Evolutionary conservation across 2,797 vertebrate species (phyloP), one percentile per base, ranked within the genome.

Genomic region (Sebastiscus albofasciatus): DNA sequence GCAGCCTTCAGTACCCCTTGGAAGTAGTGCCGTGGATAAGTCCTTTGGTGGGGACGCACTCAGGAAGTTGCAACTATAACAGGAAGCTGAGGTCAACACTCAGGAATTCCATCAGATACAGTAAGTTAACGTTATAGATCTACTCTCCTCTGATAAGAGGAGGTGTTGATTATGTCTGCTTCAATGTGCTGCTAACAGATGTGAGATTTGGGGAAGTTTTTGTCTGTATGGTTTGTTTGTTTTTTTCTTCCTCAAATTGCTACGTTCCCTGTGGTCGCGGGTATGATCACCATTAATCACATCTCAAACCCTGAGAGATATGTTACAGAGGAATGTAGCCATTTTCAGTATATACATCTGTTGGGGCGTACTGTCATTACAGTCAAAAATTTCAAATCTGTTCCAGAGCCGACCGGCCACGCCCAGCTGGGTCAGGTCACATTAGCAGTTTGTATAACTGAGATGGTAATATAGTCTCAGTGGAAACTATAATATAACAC

Each of bases 61-160:
- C 91, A 93, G 95, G 94, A 95, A 93, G 91, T 89, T 87, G 54
- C 66, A 93, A 92, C 88, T 94, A 89, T 84, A 94, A 94, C 93
- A 95, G 95, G 94, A 96, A 95, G 86, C 88, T 87, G 88, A 89
- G 84, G 85, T 95, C 90, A 95, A 86, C 80, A 22, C 85, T 90
- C 81, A 90, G 91, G 95, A 95, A 96, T 95, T 92, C 81, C 85
- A 89, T 86, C 82, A 84, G 90, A 93, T 89, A 82, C 80, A 86
- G 79, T 65, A 83, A 84, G 78, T 82, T 78, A 72, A 75, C 74
- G 42, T 81, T 52, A 83, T 55, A 84, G 80, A 89, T 84, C 20
- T 29, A 39, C 71, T 60, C 69, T 69, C 33, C 67, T 80, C 67
- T 78, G 70, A 83, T 61, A 86, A 1, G 8, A 33, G 24, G 6